phyloP scores from a whole-genome alignment of 2,888 invertebrate genomes.

The Plutella xylostella region DNA sequence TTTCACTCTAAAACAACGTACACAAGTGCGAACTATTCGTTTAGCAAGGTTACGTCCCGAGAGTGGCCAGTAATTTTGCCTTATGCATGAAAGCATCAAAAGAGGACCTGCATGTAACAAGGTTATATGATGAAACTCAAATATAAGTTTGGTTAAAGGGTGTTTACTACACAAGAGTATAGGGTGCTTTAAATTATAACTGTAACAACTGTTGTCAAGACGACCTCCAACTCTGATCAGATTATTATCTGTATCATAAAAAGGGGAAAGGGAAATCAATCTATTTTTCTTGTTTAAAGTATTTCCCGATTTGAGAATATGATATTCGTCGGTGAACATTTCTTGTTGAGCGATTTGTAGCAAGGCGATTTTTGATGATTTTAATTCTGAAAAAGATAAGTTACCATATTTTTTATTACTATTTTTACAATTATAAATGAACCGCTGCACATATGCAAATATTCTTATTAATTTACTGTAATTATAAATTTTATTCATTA shows the following conservation, averaged over 20 bases:
- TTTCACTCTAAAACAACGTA: not conserved
- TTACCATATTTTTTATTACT: too few species aligned
- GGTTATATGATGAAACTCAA: not conserved
- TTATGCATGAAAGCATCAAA: not conserved
- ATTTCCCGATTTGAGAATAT: not conserved
- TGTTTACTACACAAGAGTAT: not conserved
- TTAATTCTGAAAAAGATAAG: too few species aligned
- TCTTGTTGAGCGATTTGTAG: not conserved
- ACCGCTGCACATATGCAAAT: not conserved
- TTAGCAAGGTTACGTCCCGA: not conserved
- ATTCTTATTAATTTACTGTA: not conserved
- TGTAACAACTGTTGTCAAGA: too few species aligned
- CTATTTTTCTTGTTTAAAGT: not conserved
- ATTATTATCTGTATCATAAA: not conserved
- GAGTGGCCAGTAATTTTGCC: not conserved
- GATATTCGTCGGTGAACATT: not conserved
- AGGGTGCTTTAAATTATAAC: not conserved
- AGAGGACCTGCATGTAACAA: slow-evolving; percentile 1
- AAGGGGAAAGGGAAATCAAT: not conserved
- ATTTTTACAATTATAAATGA: too few species aligned
- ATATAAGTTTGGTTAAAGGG: not conserved
- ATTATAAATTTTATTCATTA: too few species aligned
- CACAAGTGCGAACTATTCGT: not conserved
- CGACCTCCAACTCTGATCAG: too few species aligned
- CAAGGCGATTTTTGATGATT: too few species aligned